Conservation (phyloP, 2,888 invertebrate genomes). For the Aphodius sticticus region DNA sequence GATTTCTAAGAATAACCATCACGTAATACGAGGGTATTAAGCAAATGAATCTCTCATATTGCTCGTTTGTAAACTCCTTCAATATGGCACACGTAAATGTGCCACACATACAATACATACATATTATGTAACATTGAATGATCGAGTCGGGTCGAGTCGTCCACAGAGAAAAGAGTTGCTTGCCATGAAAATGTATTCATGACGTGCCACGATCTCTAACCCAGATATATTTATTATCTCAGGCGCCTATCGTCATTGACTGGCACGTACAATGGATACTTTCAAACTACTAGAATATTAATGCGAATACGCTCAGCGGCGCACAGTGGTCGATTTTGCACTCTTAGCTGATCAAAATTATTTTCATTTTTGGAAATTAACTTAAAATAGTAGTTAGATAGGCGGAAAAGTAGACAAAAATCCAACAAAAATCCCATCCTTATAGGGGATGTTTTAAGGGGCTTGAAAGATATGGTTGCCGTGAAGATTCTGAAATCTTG, state of each 20-base stretch:
- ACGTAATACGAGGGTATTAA: no score
- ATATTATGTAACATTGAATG: background rate
- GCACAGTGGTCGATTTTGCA: no score
- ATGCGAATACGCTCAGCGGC: background rate
- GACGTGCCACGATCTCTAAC: background rate
- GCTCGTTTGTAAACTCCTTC: background rate
- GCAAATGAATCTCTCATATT: no score
- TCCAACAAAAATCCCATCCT: no score
- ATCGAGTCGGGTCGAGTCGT: background rate
- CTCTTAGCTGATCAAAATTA: no score
- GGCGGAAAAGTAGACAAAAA: no score
- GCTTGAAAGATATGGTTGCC: no score
- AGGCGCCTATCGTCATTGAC: background rate
- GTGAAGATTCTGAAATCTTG: no score
- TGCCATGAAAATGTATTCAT: background rate
- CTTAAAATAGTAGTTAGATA: no score
- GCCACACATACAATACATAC: background rate
- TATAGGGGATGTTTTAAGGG: no score
- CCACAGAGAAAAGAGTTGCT: background rate
- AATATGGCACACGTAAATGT: background rate
- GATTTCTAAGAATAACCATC: no score
- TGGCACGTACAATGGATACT: background rate
- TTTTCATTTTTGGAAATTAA: no score
- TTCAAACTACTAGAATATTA: slow-evolving; percentile 4
- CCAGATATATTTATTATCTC: slow-evolving; percentile 4